A percentile compares a stretch with the other conserved stretches of the same genome.
phyloP scores from a whole-genome alignment of 1,140 invertebrate species.

The Polypedilum vanderplanki region DNA sequence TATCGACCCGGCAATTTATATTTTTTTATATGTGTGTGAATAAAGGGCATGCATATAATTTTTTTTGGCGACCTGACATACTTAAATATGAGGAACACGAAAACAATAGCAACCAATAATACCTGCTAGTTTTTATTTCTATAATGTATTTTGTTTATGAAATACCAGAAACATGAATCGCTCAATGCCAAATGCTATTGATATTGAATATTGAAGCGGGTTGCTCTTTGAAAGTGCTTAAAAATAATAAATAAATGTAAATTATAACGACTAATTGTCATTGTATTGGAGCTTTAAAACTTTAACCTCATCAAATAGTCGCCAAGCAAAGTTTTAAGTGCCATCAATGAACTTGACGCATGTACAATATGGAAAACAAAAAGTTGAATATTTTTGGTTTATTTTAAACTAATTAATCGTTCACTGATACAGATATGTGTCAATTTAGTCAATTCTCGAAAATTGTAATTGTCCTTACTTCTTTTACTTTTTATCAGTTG shows the following conservation, averaged over 20 bases:
- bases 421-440: not conserved
- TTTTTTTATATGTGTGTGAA: not conserved
- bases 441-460: not conserved
- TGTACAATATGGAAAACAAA: too few species aligned
- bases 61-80: not conserved
- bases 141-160: not conserved
- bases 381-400: too few species aligned
- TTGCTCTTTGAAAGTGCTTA: constrained; percentile 4
- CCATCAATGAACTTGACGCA: too few species aligned
- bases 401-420: not conserved
- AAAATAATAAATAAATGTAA: not conserved
- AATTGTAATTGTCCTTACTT: not conserved
- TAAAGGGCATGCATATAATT: constrained; percentile 11
- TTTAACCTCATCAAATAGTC: not conserved
- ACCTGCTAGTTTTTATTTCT: not conserved
- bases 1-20: not conserved
- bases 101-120: not conserved
- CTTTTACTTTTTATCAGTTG: not conserved
- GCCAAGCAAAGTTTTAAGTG: too few species aligned
- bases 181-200: constrained; percentile 5
- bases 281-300: not conserved
- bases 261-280: not conserved
- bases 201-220: not conserved
- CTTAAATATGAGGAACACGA: constrained; percentile 1
- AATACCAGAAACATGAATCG: constrained; percentile 12